Conservation (phyloP, 2,888 invertebrate species). For the Apodemia hepburni region DNA sequence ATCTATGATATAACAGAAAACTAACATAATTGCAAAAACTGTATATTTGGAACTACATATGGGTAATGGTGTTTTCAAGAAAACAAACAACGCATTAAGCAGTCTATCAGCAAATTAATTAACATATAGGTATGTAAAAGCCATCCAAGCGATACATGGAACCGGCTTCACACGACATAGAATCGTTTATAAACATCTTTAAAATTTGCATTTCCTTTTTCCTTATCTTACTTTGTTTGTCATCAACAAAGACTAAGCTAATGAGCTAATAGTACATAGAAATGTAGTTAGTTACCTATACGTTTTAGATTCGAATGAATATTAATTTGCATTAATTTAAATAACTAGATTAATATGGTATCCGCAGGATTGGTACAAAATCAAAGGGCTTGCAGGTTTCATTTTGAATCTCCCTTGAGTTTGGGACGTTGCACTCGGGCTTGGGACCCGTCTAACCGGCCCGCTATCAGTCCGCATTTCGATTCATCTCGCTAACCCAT, state of each 20-base stretch:
- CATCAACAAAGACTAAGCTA: conserved; percentile 30
- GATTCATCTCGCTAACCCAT: conserved; percentile 69
- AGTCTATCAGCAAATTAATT: conserved; percentile 30
- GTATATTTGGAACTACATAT: neutral
- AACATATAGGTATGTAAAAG: conserved; percentile 30
- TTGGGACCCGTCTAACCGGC: conserved; percentile 76
- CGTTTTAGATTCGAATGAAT: neutral
- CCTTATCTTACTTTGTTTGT: conserved; percentile 42
- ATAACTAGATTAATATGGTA: conserved; percentile 11
- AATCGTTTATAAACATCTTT: conserved; percentile 33
- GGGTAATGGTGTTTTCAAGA: conserved; percentile 7
- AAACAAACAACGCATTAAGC: conserved; percentile 33
- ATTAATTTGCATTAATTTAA: neutral
- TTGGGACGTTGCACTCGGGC: conserved; percentile 76
- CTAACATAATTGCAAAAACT: no score
- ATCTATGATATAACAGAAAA: no score
- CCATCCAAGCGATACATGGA: conserved; percentile 20
- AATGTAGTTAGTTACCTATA: neutral
- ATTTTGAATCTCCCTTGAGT: conserved; percentile 74
- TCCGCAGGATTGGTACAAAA: conserved; percentile 29
- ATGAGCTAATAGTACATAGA: conserved; percentile 1
- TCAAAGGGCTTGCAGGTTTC: conserved; percentile 65
- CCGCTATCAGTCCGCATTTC: conserved; percentile 71
- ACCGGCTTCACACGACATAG: conserved; percentile 21
- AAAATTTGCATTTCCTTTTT: conserved; percentile 50